Evolutionary conservation across 2,888 invertebrate species (phyloP), one percentile per base, ranked within the genome.

Genomic region (Andrena chrysosceles): DNA sequence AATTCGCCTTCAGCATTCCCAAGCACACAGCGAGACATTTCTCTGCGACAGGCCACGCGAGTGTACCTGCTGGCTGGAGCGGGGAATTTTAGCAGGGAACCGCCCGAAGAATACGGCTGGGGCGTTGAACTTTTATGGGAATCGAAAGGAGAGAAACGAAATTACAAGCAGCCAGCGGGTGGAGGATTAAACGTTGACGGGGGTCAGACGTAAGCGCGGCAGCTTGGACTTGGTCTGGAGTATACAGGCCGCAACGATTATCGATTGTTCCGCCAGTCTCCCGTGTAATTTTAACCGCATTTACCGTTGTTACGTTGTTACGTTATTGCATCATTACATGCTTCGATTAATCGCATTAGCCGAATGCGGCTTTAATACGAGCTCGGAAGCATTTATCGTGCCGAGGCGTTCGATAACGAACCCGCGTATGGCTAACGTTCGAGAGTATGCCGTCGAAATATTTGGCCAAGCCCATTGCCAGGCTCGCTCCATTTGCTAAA

Each of bases 311-410:
- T 83, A 70, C 78, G 78, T 85, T 80, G 86, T 80, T 86, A 78
- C 88, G 68, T 88, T 84, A 88, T 89, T 81, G 72, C 77, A 81
- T 87, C 87, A 80, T 87, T 87, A 89, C 77, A 80, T 74, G 87
- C 70, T 73, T 75, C 74, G 83, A 81, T 83, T 89, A 87, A 87
- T 83, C 83, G 83, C 74, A 85, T 89, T 87, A 87, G 78, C 75
- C 83, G 83, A 85, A 87, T 81, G 83, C 79, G 83, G 87, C 87
- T 85, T 89, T 85, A 77, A 80, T 85, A 77, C 85, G 67, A 74
- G 84, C 70, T 77, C 70, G 59, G 81, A 70, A 70, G 86, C 73
- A 83, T 88, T 88, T 81, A 87, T 87, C 85, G 85, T 80, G 79
- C 71, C 80, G 82, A 85, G 85, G 89, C 75, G 82, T 78, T 87